A percentile compares a stretch with the other conserved stretches of the same genome.
Conservation (phyloP, 2,888 invertebrate genomes). For the Morpho achilles region DNA sequence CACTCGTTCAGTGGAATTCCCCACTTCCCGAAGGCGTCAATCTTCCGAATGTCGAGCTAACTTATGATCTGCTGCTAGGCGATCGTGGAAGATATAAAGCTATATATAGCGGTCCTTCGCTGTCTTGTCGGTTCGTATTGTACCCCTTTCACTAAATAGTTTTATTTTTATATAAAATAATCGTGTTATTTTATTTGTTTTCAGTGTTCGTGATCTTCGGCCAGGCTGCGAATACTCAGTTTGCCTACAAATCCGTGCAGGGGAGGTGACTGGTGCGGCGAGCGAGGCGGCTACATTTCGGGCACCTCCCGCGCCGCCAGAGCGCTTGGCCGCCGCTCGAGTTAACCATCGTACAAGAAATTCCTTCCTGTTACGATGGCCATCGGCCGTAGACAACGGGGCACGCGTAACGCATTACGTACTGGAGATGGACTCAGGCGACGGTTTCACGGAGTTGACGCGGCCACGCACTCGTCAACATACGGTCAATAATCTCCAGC, state of each 20-base stretch:
- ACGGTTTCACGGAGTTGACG: slow-evolving; percentile 85
- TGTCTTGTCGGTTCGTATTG: slow-evolving; percentile 81
- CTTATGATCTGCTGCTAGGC: slow-evolving; percentile 89
- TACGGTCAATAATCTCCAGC: slow-evolving; percentile 85
- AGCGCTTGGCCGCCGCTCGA: slow-evolving; percentile 85
- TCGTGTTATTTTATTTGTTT: neutral
- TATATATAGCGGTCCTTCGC: slow-evolving; percentile 87
- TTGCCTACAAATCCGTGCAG: slow-evolving; percentile 87
- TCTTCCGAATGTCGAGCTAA: slow-evolving; percentile 78
- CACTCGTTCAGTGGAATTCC: slow-evolving; percentile 90
- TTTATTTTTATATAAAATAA: neutral
- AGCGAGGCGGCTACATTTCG: slow-evolving; percentile 89
- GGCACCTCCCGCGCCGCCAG: slow-evolving; percentile 90
- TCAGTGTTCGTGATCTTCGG: slow-evolving; percentile 87
- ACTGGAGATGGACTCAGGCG: slow-evolving; percentile 88
- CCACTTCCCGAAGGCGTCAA: slow-evolving; percentile 70
- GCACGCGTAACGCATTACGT: slow-evolving; percentile 87
- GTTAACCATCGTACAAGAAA: slow-evolving; percentile 85
- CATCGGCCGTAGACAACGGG: slow-evolving; percentile 88
- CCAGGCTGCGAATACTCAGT: slow-evolving; percentile 94
- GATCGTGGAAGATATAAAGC: slow-evolving; percentile 92
- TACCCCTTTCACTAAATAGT: too few relatives aligned
- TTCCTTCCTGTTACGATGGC: slow-evolving; percentile 85
- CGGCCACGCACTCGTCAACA: slow-evolving; percentile 87
- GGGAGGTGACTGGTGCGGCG: slow-evolving; percentile 85